These are phyloP conservation scores for Cheirogaleus major DNA, from an alignment of 2,797 vertebrate species.

Conservation along the genomic window DNA sequence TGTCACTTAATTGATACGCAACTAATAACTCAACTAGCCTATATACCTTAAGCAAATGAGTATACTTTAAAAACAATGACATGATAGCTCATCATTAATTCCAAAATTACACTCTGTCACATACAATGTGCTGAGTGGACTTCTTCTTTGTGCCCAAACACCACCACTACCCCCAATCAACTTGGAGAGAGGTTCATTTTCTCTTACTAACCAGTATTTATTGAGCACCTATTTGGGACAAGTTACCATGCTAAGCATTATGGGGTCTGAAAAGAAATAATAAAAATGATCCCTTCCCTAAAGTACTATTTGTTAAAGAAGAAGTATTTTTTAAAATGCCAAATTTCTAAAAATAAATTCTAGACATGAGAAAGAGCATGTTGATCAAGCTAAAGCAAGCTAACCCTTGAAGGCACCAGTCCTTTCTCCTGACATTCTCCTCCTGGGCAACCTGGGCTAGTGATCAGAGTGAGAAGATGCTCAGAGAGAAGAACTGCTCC, in stretches of 20 bases:
- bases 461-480: neutral
- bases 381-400: neutral
- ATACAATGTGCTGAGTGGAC: neutral
- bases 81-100: neutral
- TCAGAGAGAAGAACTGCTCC: neutral
- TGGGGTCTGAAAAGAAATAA: neutral
- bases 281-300: slow-evolving; percentile 15
- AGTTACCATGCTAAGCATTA: neutral
- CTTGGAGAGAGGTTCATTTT: neutral
- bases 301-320: slow-evolving; percentile 8
- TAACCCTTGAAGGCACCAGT: neutral
- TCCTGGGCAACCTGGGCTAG: neutral
- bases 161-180: neutral
- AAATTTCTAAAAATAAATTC: neutral
- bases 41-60: slow-evolving; percentile 41
- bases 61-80: slow-evolving; percentile 18
- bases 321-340: neutral
- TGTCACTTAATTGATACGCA: slow-evolving; percentile 61
- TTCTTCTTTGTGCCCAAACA: neutral
- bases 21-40: slow-evolving; percentile 53
- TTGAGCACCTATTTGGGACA: neutral
- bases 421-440: neutral
- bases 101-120: neutral
- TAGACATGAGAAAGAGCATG: neutral
- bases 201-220: neutral